These are phyloP conservation scores for Drepana arcuata DNA, from an alignment of 1,140 invertebrate species.

Conservation along the genomic window DNA sequence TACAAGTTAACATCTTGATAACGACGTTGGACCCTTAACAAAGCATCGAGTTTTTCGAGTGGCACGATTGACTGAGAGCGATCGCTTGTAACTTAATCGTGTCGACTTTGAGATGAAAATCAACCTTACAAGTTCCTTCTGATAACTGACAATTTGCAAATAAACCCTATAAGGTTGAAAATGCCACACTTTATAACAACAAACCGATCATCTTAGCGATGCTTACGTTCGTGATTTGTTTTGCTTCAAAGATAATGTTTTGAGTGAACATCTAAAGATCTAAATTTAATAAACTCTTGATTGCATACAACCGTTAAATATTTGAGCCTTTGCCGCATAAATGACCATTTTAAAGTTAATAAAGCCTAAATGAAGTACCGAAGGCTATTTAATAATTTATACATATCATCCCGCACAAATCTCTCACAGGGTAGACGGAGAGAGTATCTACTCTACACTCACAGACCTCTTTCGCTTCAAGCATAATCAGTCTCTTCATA, in stretches of 20 bases:
- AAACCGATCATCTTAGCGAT: constrained; percentile 12
- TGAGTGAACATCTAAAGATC: not conserved
- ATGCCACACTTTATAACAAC: constrained; percentile 14
- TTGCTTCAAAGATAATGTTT: not conserved
- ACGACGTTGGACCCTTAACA: constrained; percentile 23
- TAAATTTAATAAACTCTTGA: not conserved
- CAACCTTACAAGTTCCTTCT: constrained; percentile 8
- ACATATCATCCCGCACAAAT: no score
- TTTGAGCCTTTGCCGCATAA: not conserved
- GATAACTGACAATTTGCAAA: constrained; percentile 16
- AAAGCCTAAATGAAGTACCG: no score
- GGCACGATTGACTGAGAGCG: constrained; percentile 6
- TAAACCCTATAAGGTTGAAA: constrained; percentile 11
- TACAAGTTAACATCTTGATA: constrained; percentile 32
- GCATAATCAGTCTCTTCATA: no score
- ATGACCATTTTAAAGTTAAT: no score
- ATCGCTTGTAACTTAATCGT: constrained; percentile 15
- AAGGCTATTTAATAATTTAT: no score
- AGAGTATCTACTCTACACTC: no score
- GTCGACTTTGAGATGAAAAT: constrained; percentile 31
- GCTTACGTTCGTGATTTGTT: not conserved
- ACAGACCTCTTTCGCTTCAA: no score
- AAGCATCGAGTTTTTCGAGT: constrained; percentile 31
- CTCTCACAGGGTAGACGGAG: no score
- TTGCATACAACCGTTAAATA: not conserved